A percentile compares a stretch with the other conserved stretches of the same genome.
Conservation (phyloP, 2,797 vertebrate species). For the Sciurus carolinensis region DNA sequence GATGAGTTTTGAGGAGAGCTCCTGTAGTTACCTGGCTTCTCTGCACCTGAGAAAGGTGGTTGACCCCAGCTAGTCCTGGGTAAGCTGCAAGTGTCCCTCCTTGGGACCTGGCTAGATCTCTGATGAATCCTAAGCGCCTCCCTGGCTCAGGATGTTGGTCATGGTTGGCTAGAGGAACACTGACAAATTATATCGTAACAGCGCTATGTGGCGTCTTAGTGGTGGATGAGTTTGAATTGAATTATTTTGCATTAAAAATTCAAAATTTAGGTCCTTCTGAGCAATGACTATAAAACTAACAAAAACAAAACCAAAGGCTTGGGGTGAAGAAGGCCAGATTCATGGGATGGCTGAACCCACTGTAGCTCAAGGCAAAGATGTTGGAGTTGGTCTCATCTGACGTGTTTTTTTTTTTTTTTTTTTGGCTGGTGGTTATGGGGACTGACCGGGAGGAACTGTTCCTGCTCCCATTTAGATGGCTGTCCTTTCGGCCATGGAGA, state of each 20-base stretch:
- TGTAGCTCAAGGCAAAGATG: accelerated
- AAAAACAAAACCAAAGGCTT: not conserved
- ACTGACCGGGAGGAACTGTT: accelerated
- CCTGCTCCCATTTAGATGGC: accelerated
- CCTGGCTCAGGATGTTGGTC: accelerated
- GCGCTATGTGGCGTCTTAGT: accelerated
- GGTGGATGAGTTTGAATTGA: not conserved
- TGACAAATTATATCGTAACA: no score
- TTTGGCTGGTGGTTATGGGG: not conserved
- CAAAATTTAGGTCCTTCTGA: not conserved
- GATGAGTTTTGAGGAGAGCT: not conserved
- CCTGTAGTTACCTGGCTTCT: not conserved
- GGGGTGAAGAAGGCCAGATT: not conserved
- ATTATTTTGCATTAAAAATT: not conserved
- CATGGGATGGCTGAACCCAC: accelerated
- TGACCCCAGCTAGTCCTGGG: not conserved
- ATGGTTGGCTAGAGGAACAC: accelerated
- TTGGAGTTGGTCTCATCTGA: accelerated
- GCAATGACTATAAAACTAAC: not conserved
- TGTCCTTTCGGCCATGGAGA: not conserved
- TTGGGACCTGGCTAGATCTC: no score
- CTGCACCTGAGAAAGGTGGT: not conserved
- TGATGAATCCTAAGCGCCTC: not conserved
- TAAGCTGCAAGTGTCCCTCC: not conserved
- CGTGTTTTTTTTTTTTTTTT: no score